These are phyloP conservation scores for Zhuqinia jingwanae DNA, from an alignment of 2,888 invertebrate species.

Conservation along the genomic window DNA sequence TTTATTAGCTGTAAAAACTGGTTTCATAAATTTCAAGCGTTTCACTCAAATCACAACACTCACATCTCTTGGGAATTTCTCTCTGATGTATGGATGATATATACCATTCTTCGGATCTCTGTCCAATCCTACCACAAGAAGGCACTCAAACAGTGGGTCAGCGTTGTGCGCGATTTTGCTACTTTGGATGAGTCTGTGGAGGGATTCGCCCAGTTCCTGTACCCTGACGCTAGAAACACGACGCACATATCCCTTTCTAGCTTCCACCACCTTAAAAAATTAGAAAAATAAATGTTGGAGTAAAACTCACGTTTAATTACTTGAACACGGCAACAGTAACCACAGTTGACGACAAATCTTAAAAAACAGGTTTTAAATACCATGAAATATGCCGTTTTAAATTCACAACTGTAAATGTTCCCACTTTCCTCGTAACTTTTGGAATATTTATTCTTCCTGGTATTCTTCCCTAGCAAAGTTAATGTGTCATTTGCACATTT, in stretches of 20 bases:
- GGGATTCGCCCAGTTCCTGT: constrained; percentile 76
- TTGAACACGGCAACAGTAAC: neutral
- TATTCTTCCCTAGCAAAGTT: neutral
- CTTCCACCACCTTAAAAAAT: constrained; percentile 84
- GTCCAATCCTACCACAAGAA: constrained; percentile 86
- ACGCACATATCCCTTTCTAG: constrained; percentile 86
- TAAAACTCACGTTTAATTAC: neutral
- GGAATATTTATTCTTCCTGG: neutral
- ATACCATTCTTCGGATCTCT: constrained; percentile 82
- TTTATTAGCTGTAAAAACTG: too few relatives aligned
- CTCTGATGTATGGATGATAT: constrained; percentile 86
- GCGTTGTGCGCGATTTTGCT: constrained; percentile 71
- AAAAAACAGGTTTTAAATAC: too few relatives aligned
- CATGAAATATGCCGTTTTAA: constrained; percentile 65
- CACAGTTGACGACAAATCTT: too few relatives aligned
- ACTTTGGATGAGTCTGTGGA: constrained; percentile 74
- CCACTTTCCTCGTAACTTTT: neutral
- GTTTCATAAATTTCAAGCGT: neutral
- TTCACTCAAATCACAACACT: constrained; percentile 80
- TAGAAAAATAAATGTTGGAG: neutral
- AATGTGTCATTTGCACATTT: neutral
- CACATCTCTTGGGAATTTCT: constrained; percentile 86
- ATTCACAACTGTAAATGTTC: constrained; percentile 1
- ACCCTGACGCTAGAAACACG: constrained; percentile 81
- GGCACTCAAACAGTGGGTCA: constrained; percentile 85